Evolutionary conservation across 2,888 invertebrate genomes (phyloP), one percentile per base, ranked within the genome.

Genomic region (Drosophila nr. perissopoda): DNA sequence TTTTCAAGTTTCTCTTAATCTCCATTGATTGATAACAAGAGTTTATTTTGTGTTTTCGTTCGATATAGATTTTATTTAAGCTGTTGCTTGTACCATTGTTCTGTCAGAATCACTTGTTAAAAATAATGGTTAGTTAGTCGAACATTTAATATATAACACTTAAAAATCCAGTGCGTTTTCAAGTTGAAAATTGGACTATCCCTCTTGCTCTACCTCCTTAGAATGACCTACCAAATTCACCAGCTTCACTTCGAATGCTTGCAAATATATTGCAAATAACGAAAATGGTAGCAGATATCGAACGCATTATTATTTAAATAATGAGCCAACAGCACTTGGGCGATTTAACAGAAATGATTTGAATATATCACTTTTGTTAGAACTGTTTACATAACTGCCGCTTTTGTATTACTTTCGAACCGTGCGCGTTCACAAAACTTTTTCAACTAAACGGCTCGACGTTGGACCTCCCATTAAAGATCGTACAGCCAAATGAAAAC

Each of bases 211-310:
- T 29, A 49, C 6, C 11, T 3, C 18, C 5, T 18, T 11, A n/a
- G 16, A 7, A 10, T 5, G 11, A 71, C 89, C 75, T 89, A 91
- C 91, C 92, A 66, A 91, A 92, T 63, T 83, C 79, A 1, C 91
- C 92, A 25, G 53, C 68, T 77, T 91, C 92, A 64, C 71, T 13
- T 53, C 58, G 78, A 38, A 72, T 53, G 66, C 60, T 54, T 69
- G 79, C 66, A 75, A 82, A 75, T 70, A 84, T 57, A 74, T 76
- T 68, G 74, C 59, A 64, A 57, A 74, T 60, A 67, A 78, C 58
- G 63, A 86, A 72, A 69, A 76, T 38, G 64, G 67, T 48, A 63
- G 65, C 73, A 57, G 65, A 69, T 1, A 67, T 49, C 8, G 65
- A 64, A 71, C 29, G 49, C 81, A 88, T 87, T 67, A 46, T 72